These are phyloP conservation scores for Iselma pallidipennis DNA, from an alignment of 2,888 invertebrate species.

Conservation along the genomic window DNA sequence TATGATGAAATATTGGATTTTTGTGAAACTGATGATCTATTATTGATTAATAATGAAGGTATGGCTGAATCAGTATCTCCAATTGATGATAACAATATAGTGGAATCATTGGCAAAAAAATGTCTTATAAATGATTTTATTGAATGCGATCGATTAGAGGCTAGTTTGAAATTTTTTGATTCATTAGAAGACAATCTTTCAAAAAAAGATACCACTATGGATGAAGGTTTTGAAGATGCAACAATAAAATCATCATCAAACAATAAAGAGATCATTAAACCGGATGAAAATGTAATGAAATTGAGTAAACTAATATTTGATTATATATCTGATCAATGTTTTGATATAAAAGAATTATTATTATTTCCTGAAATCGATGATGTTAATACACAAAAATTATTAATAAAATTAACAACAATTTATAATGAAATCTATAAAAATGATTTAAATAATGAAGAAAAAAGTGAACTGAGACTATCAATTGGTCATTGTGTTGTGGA, in stretches of 20 bases:
- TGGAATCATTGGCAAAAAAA: slow-evolving; percentile 25
- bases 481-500: slow-evolving; percentile 37
- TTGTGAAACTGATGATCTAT: neutral
- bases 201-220: slow-evolving; percentile 9
- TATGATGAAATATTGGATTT: slow-evolving; percentile 6
- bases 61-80: neutral
- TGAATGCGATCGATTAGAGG: neutral
- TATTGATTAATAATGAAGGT: neutral
- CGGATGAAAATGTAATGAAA: slow-evolving; percentile 30
- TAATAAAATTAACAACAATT: slow-evolving; percentile 35
- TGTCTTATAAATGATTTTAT: neutral
- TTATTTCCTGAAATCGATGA: slow-evolving; percentile 50
- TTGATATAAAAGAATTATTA: slow-evolving; percentile 46
- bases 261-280: neutral
- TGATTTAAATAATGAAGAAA: slow-evolving; percentile 37
- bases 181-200: slow-evolving; percentile 13
- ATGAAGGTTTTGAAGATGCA: slow-evolving; percentile 42
- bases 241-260: neutral
- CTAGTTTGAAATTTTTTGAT: slow-evolving; percentile 15
- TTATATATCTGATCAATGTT: slow-evolving; percentile 46
- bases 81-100: neutral
- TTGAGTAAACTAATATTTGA: slow-evolving; percentile 41
- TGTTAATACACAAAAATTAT: slow-evolving; percentile 41
- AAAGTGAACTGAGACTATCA: slow-evolving; percentile 41
- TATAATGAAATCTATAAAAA: slow-evolving; percentile 41